phyloP scores from a whole-genome alignment of 1,140 invertebrate genomes.

The Drosophila bipectinata region DNA sequence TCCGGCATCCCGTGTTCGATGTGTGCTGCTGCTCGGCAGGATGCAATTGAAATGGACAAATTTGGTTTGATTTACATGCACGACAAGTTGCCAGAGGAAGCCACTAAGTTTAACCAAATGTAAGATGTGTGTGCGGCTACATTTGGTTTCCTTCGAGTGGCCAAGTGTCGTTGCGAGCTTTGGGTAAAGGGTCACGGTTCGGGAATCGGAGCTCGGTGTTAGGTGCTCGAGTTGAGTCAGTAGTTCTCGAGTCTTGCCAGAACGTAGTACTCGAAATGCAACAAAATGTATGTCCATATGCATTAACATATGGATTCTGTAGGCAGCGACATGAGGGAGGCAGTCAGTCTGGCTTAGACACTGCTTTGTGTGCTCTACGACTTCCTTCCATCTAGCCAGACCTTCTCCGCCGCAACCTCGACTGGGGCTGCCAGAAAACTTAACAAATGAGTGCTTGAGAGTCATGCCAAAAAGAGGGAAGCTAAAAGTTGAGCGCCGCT shows the following conservation, averaged over 20 bases:
- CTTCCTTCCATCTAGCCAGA: conserved; percentile 1
- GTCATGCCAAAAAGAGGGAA: conserved; percentile 42
- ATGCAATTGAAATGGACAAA: conserved; percentile 43
- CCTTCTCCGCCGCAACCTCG: conserved; percentile 4
- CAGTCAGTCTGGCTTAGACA: background rate
- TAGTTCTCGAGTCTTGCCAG: conserved; percentile 19
- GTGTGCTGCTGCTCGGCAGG: conserved; percentile 22
- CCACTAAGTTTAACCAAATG: background rate
- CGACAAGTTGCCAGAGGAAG: conserved; percentile 18
- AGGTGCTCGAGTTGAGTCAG: conserved; percentile 7
- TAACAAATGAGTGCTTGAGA: conserved; percentile 63
- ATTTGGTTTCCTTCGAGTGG: conserved; percentile 37
- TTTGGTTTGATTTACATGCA: conserved; percentile 42
- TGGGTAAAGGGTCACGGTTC: background rate
- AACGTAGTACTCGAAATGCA: conserved; percentile 40
- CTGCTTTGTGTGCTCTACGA: conserved; percentile 20
- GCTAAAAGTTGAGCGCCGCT: conserved; percentile 42
- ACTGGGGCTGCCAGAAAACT: conserved; percentile 47
- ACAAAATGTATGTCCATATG: conserved; percentile 74
- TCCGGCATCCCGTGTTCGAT: conserved; percentile 14
- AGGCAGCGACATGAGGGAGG: conserved; percentile 9
- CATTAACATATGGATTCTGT: conserved; percentile 60
- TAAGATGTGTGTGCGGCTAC: conserved; percentile 5
- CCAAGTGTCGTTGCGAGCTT: conserved; percentile 9
- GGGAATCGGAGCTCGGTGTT: too few species aligned